A percentile compares a stretch with the other conserved stretches of the same genome.
phyloP scores from a whole-genome alignment of 1,140 invertebrate species.

The Dufourea novaeangliae region DNA sequence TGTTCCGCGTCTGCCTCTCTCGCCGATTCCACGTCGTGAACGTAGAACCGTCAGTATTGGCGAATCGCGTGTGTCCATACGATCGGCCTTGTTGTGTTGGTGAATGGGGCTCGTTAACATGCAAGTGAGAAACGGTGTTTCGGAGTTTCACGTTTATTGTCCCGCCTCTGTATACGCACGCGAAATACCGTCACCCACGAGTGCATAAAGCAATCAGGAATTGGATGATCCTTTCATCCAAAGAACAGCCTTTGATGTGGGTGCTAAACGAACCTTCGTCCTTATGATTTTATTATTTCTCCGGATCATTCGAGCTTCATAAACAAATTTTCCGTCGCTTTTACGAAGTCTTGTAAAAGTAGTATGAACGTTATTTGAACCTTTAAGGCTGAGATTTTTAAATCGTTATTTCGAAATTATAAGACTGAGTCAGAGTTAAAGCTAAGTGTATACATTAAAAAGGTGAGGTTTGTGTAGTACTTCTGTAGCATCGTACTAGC shows the following conservation, averaged over 20 bases:
- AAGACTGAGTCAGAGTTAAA: too few species aligned
- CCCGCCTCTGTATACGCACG: not conserved
- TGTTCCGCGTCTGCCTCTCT: not conserved
- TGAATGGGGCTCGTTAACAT: conserved; percentile 4
- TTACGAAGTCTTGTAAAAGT: too few species aligned
- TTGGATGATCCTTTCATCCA: not conserved
- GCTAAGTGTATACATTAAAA: too few species aligned
- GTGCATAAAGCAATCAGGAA: not conserved
- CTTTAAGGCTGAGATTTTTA: too few species aligned
- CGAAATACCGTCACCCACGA: not conserved
- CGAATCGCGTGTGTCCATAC: too few species aligned
- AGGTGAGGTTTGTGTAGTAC: too few species aligned
- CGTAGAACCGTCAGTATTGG: not conserved
- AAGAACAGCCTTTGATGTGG: not conserved
- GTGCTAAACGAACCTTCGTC: not conserved
- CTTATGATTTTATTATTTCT: not conserved
- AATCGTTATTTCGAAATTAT: too few species aligned
- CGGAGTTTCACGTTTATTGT: not conserved
- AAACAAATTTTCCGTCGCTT: not conserved
- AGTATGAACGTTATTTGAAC: too few species aligned
- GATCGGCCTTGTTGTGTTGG: not conserved
- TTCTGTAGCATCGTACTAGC: too few species aligned
- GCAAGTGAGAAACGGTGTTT: conserved; percentile 9
- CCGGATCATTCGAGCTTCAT: not conserved
- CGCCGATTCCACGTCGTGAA: not conserved